phyloP scores from a whole-genome alignment of 2,797 vertebrate genomes.

The Chaetodon trifasciatus region DNA sequence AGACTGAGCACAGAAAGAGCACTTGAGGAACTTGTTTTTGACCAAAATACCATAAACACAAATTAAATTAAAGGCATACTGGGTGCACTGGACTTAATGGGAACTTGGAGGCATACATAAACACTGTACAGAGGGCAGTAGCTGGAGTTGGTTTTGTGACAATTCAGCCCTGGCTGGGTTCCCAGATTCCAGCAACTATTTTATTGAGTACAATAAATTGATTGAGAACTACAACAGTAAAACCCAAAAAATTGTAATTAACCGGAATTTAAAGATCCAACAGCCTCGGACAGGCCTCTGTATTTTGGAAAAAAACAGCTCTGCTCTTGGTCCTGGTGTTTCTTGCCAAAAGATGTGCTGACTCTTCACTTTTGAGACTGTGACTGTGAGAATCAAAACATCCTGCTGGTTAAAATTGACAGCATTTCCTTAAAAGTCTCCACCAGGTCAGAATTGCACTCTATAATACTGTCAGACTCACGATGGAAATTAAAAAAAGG shows the following conservation, averaged over 20 bases:
- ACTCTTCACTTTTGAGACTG: constrained; percentile 10
- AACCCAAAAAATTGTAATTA: not conserved
- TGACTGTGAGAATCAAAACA: constrained; percentile 14
- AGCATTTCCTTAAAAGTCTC: not conserved
- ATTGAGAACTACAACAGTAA: not conserved
- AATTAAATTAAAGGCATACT: too few species aligned
- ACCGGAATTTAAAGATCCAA: not conserved
- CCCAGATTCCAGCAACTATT: not conserved
- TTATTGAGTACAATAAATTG: not conserved
- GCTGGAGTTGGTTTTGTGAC: too few species aligned
- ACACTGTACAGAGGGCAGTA: too few species aligned
- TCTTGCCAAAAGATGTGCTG: constrained; percentile 19
- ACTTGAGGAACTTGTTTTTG: too few species aligned
- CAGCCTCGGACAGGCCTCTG: not conserved
- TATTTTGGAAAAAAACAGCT: not conserved
- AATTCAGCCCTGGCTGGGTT: too few species aligned
- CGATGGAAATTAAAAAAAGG: not conserved
- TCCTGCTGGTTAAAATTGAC: constrained; percentile 12
- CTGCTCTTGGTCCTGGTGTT: not conserved
- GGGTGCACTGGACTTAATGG: too few species aligned
- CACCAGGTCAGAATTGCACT: not conserved
- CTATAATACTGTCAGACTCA: not conserved
- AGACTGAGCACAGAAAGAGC: too few species aligned
- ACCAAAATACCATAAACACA: too few species aligned
- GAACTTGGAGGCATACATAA: too few species aligned